Evolutionary conservation across 1,140 invertebrate species (phyloP), one percentile per base, ranked within the genome.

Genomic region (Wiebesia pumilae): DNA sequence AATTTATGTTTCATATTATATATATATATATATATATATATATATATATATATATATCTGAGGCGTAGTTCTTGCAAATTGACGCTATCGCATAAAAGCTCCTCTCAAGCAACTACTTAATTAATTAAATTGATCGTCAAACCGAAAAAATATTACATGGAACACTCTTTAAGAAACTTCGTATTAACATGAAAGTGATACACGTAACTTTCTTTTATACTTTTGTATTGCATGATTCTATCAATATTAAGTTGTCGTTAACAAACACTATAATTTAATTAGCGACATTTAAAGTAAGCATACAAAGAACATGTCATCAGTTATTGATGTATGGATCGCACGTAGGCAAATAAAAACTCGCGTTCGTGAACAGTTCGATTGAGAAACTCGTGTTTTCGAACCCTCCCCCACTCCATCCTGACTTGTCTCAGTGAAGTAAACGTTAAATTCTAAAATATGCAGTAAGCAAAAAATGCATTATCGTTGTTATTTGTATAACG

Each of bases 181-280:
- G 43, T 7, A 47, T 47, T 69, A 69, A 69, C 7, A 14, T 69
- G 6, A 24, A 0, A 35, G 3, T 33, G 2, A 10, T 35, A 35
- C 3, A 14, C n/a, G 4, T 27, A 40, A 40, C 69, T 73, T 73
- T 6, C 65, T 16, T 35, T 69, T 10, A 10, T 19, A 10, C 6
- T 73, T 73, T 40, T 21, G 0, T 12, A 73, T 40, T 12, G 14
- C 16, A 40, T 30, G 21, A 73, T 40, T 30, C 4, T 73, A 40
- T 24, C 0, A 40, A 40, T 73, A 40, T 40, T 19, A 40, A 73
- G 40, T 38, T 73, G 75, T 51, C 43, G 1, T 30, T 21, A 54
- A 54, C 14, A 16, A 16, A 51, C 14, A 54, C 19, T 81, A 81
- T 81, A 81, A 43, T 81, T 81, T 40, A 81, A 81, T 69, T 81